Evolutionary conservation across 2,797 vertebrate genomes (phyloP).

Genomic region (Cichlasoma orientale): DNA sequence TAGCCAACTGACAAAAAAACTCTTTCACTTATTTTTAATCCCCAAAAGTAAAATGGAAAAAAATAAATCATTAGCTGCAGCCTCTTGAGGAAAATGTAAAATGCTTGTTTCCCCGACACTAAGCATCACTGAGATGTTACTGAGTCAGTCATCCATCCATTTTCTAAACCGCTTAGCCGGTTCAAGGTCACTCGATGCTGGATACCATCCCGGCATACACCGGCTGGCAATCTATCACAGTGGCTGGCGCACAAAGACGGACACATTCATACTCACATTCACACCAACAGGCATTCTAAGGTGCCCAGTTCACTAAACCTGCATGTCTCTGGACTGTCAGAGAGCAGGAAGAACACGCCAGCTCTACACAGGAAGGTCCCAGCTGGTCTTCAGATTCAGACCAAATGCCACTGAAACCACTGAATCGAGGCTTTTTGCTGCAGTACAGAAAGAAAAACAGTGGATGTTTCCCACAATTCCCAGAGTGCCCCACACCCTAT

Average conservation of each 20-base stretch:
- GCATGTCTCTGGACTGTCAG: conserved; percentile 25
- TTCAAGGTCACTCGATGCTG: conserved; percentile 43
- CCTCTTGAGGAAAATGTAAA: background rate
- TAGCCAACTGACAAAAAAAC: background rate
- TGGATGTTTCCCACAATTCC: background rate
- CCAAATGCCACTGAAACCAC: background rate
- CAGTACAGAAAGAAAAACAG: background rate
- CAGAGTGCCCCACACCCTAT: background rate
- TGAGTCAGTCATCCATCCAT: conserved; percentile 33
- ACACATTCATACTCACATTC: conserved; percentile 24
- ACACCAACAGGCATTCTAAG: conserved; percentile 32
- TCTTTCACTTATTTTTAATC: background rate
- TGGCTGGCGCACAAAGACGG: conserved; percentile 16
- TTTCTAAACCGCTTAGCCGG: conserved; percentile 40
- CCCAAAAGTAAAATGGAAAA: background rate
- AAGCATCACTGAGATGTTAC: conserved; percentile 19
- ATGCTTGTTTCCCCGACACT: conserved; percentile 7
- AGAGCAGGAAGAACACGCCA: conserved; percentile 25
- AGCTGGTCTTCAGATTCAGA: background rate
- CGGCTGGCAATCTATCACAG: conserved; percentile 37
- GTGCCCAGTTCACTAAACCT: conserved; percentile 21
- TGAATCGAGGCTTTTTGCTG: background rate
- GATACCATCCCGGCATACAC: conserved; percentile 35
- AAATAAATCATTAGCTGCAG: background rate
- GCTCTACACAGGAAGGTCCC: conserved; percentile 13